phyloP scores from a whole-genome alignment of 2,797 vertebrate genomes.

The Xenentodon cancila region DNA sequence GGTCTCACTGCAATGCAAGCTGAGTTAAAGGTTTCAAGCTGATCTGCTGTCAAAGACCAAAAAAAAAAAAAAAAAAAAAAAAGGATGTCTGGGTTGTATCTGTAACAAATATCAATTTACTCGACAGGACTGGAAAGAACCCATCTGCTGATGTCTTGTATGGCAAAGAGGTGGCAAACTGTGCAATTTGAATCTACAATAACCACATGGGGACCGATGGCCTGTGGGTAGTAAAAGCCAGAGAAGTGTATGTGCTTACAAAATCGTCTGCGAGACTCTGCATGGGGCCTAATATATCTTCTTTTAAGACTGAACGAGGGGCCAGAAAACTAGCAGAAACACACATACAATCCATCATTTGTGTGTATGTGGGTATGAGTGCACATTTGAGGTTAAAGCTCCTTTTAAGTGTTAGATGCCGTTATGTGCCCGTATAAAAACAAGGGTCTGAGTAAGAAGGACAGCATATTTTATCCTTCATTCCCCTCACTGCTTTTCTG shows the following conservation, averaged over 20 bases:
- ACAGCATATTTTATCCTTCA: slow-evolving; percentile 15
- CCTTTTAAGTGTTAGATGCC: slow-evolving; percentile 7
- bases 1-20: slow-evolving; percentile 32
- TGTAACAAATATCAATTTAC: slow-evolving; percentile 38
- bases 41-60: slow-evolving; percentile 36
- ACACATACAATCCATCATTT: not conserved
- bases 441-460: slow-evolving; percentile 23
- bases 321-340: not conserved
- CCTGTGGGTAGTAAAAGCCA: slow-evolving; percentile 40
- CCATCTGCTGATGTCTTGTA: slow-evolving; percentile 59
- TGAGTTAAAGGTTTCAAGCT: slow-evolving; percentile 48
- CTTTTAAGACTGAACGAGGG: slow-evolving; percentile 9
- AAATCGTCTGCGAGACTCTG: slow-evolving; percentile 16
- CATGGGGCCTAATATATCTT: slow-evolving; percentile 4
- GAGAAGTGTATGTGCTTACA: slow-evolving; percentile 15
- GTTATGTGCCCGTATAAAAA: slow-evolving; percentile 15
- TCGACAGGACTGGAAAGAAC: slow-evolving; percentile 26
- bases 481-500: not conserved
- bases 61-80: slow-evolving; percentile 3
- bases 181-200: slow-evolving; percentile 48
- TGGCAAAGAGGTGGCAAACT: slow-evolving; percentile 35
- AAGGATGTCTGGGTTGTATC: slow-evolving; percentile 22
- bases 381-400: slow-evolving; percentile 22
- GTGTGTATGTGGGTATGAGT: slow-evolving; percentile 17
- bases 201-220: slow-evolving; percentile 32